A percentile compares a stretch with the other conserved stretches of the same genome.
Conservation (phyloP, 2,888 invertebrate species). For the Synanthedon andrenaeformis region DNA sequence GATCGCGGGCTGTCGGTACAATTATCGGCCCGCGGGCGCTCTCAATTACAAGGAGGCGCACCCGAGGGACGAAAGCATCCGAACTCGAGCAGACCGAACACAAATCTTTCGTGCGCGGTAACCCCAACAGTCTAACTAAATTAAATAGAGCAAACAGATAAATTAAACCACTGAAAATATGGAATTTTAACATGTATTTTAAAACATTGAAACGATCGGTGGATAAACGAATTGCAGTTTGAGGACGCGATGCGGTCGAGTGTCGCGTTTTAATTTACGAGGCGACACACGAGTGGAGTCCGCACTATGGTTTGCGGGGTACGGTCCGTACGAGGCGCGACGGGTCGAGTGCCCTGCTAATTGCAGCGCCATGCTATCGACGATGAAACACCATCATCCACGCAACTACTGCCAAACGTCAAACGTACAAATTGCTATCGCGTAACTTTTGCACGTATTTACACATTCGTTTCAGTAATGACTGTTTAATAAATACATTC, state of each 20-base stretch:
- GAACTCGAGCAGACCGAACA: conserved; percentile 40
- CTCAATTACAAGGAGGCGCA: conserved; percentile 67
- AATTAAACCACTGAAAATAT: background rate
- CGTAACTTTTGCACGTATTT: background rate
- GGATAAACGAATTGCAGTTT: conserved; percentile 50
- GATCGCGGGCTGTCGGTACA: conserved; percentile 50
- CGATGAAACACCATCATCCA: conserved; percentile 26
- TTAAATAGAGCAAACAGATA: conserved; percentile 28
- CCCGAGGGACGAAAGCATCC: conserved; percentile 59
- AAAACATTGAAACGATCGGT: conserved; percentile 32
- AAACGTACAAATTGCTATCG: conserved; percentile 15
- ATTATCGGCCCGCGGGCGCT: conserved; percentile 69
- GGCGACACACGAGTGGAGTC: conserved; percentile 63
- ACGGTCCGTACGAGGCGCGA: conserved; percentile 17
- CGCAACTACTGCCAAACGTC: conserved; percentile 26
- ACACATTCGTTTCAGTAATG: background rate
- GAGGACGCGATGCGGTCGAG: conserved; percentile 54
- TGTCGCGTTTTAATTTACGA: conserved; percentile 67
- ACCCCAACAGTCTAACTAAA: conserved; percentile 25
- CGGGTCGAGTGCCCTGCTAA: conserved; percentile 63
- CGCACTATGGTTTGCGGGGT: conserved; percentile 44
- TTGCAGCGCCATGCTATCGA: conserved; percentile 53
- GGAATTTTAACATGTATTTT: conserved; percentile 1
- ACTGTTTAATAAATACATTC: conserved; percentile 1
- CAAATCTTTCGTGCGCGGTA: conserved; percentile 43